These are phyloP conservation scores for Drosophila lacicola DNA, from an alignment of 2,888 invertebrate species.

Conservation along the genomic window DNA sequence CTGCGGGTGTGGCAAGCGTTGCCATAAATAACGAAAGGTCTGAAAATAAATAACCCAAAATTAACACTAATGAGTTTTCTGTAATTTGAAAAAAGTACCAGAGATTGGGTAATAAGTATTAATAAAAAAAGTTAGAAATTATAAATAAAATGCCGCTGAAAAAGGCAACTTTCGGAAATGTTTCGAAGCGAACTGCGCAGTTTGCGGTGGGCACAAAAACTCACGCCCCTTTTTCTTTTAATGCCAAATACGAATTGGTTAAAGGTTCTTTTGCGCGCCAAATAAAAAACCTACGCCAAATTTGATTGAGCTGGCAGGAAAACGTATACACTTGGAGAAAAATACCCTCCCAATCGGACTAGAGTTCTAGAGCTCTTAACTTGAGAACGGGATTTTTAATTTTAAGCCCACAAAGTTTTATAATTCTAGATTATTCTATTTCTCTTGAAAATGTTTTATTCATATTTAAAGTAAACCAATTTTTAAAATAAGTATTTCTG, in stretches of 20 bases:
- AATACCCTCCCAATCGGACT: not conserved
- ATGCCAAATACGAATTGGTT: conserved; percentile 2
- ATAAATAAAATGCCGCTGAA: conserved; percentile 26
- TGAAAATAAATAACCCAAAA: conserved; percentile 44
- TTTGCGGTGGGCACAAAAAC: conserved; percentile 33
- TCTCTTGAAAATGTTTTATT: no score
- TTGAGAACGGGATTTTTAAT: no score
- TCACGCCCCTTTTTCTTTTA: conserved; percentile 41
- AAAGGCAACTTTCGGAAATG: conserved; percentile 31
- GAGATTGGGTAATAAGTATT: conserved; percentile 33
- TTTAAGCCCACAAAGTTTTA: no score
- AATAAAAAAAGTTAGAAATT: conserved; percentile 15
- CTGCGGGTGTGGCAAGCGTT: conserved; percentile 46
- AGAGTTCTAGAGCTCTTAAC: no score
- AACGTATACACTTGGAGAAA: not conserved
- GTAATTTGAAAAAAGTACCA: conserved; percentile 40
- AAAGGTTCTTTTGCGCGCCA: conserved; percentile 54
- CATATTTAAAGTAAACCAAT: no score
- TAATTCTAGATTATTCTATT: no score
- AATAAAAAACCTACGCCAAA: conserved; percentile 35
- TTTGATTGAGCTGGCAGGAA: conserved; percentile 16
- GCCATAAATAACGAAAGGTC: conserved; percentile 64
- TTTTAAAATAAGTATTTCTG: no score
- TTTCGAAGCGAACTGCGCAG: conserved; percentile 36
- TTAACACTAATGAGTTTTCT: conserved; percentile 68